Evolutionary conservation across 2,888 invertebrate genomes (phyloP).

Genomic region (Luperina testacea): DNA sequence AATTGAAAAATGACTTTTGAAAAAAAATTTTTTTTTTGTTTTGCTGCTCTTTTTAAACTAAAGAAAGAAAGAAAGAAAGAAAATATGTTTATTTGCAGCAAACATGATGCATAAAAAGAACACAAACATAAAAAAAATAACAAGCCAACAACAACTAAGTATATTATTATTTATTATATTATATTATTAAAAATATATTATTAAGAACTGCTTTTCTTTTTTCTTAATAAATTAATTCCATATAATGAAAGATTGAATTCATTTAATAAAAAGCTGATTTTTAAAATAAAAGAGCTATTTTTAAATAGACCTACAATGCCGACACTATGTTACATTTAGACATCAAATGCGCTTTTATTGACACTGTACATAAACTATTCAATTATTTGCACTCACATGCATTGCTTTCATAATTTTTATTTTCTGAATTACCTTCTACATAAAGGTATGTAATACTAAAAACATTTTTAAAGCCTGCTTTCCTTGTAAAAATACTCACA

Average conservation of each 20-base stretch:
- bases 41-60: not conserved
- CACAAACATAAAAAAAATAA: no score
- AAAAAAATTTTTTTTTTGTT: not conserved
- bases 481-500: conserved; percentile 1
- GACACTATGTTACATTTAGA: not conserved
- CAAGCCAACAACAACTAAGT: no score
- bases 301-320: not conserved
- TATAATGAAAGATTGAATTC: not conserved
- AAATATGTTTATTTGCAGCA: no score
- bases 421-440: not conserved
- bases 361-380: not conserved
- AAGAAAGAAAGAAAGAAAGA: no score
- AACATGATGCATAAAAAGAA: no score
- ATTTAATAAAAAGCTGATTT: not conserved
- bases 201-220: no score
- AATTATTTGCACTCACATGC: not conserved
- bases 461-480: not conserved
- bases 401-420: not conserved
- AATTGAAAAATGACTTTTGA: not conserved
- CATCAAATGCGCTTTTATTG: not conserved
- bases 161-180: no score
- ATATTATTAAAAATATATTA: no score
- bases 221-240: not conserved
- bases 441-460: not conserved
- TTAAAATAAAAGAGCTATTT: not conserved